Conservation (phyloP, 2,797 vertebrate genomes). For the Labeo calbasu region DNA sequence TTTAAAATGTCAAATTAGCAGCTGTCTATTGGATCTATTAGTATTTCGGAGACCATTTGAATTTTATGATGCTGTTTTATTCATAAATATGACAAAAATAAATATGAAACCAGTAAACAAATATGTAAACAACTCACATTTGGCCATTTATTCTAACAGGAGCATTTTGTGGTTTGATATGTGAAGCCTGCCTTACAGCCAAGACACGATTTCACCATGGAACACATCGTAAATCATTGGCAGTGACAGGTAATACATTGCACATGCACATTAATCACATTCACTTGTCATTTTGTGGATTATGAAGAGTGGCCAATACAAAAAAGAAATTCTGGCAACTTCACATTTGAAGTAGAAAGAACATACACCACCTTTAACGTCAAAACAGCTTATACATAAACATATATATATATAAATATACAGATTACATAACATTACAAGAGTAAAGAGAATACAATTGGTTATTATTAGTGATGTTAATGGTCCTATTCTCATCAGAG, state of each 20-base stretch:
- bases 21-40: background rate
- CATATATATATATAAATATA: constrained; percentile 1
- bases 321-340: background rate
- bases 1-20: background rate
- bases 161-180: constrained; percentile 29
- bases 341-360: constrained; percentile 25
- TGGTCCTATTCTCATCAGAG: background rate
- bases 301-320: background rate
- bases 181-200: constrained; percentile 10
- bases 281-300: constrained; percentile 26
- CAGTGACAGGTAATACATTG: constrained; percentile 26
- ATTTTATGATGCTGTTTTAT: constrained; percentile 58
- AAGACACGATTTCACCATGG: constrained; percentile 13
- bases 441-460: background rate
- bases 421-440: constrained; percentile 18
- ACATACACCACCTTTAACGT: background rate
- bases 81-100: constrained; percentile 60
- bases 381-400: constrained; percentile 17
- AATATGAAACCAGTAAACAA: constrained; percentile 52
- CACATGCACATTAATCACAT: constrained; percentile 50
- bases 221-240: constrained; percentile 2
- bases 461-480: constrained; percentile 2
- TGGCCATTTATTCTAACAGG: constrained; percentile 51
- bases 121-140: constrained; percentile 62
- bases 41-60: constrained; percentile 17